Base-by-base conservation (phyloP, 2,797 vertebrate genomes). In the Gouania willdenowi region DNA sequence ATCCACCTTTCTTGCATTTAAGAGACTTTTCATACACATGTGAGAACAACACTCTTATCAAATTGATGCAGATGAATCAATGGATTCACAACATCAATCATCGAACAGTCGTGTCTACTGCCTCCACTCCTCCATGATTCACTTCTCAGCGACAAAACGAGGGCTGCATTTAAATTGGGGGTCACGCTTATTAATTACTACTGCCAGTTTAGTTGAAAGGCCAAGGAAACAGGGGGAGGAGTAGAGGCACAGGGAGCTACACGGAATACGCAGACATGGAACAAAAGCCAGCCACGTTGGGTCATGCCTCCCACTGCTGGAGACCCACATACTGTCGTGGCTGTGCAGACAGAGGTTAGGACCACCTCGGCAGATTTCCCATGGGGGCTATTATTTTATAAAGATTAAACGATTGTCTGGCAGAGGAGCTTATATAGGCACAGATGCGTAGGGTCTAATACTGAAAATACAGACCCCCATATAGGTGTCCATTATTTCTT, bases 351-450 rank as follows among this genome's bases (percentile, higher is more conserved):
- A 55, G 73, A 73, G 76, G 77, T 82, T 77, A 80, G 70, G 79
- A 84, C 80, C 81, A 82, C 81, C 75, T 59, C 76, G 72, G 74
- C 66, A 81, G 77, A 79, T 82, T 80, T 84, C 82, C 77, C 82
- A 57, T 3, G 70, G 71, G 76, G 64, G 71, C 77, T 63, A 75
- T 82, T 71, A 79, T 76, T 36, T 31, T 73, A 58, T 25, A 50
- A 66, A 78, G 77, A 86, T 81, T 49, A 84, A 87, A 86, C 80
- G 66, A 76, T 84, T 81, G 73, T 77, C 75, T 70, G 72, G 76
- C 56, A 41, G 60, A 45, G 36, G 32, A 53, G 67, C 71, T 61
- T 73, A 35, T 55, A 57, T 51, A 43, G 62, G 55, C 62, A 55
- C 59, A 55, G 57, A 68, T 56, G 46, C 53, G 62, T 24, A 6